These are phyloP conservation scores for Cephus pulcher DNA, from an alignment of 2,888 invertebrate species.

Conservation along the genomic window DNA sequence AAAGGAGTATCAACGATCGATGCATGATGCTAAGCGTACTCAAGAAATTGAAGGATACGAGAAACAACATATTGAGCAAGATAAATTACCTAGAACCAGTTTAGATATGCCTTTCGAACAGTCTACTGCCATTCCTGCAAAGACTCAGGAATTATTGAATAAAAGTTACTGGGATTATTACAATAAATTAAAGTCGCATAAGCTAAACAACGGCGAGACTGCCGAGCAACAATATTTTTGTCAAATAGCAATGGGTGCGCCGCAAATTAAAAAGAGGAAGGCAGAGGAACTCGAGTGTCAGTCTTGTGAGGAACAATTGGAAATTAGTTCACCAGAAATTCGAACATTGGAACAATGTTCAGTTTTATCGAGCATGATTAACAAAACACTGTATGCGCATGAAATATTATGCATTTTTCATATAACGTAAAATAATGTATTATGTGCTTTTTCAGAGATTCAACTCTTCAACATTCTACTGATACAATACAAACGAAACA, in stretches of 20 bases:
- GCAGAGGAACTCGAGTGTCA: constrained; percentile 15
- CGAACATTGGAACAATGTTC: constrained; percentile 52
- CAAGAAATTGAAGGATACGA: not conserved
- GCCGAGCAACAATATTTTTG: constrained; percentile 35
- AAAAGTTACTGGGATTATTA: constrained; percentile 58
- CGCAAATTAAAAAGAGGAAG: constrained; percentile 36
- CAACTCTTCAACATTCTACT: constrained; percentile 29
- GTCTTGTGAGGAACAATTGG: constrained; percentile 18
- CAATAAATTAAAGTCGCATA: constrained; percentile 40
- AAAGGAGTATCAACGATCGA: not conserved
- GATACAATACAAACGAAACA: constrained; percentile 37
- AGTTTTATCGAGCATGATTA: constrained; percentile 53
- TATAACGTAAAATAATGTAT: not conserved
- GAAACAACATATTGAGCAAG: not conserved
- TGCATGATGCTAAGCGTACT: not conserved
- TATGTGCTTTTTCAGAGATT: constrained; percentile 28
- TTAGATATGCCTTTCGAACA: constrained; percentile 18
- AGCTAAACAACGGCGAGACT: constrained; percentile 24
- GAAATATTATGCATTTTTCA: not conserved
- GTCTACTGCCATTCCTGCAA: constrained; percentile 40
- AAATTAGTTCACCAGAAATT: constrained; percentile 31
- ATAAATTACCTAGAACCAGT: not conserved
- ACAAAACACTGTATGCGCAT: constrained; percentile 46
- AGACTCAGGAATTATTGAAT: constrained; percentile 50
- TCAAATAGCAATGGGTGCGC: constrained; percentile 35